These are phyloP conservation scores for Rynchops niger DNA, from an alignment of 2,113 vertebrate species.

Conservation along the genomic window DNA sequence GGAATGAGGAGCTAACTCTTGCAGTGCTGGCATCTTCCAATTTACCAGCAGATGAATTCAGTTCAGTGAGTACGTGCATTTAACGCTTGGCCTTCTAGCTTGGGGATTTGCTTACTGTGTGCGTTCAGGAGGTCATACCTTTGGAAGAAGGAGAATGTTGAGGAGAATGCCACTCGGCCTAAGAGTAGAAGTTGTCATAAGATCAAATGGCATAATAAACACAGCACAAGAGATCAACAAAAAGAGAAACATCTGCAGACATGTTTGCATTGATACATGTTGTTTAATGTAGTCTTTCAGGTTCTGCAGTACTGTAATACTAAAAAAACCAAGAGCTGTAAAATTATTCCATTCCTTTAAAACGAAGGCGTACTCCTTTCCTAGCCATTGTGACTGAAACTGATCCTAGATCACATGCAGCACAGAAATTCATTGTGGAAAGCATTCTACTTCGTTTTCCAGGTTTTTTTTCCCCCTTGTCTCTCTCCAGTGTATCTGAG, in stretches of 20 bases:
- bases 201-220: neutral
- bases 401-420: too few relatives aligned
- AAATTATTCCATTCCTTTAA: neutral
- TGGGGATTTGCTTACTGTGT: neutral
- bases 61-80: neutral
- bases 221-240: neutral
- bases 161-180: neutral
- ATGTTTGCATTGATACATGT: neutral
- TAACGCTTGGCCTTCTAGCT: neutral
- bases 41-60: neutral
- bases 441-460: neutral
- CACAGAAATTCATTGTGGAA: neutral
- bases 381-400: neutral
- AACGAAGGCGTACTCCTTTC: neutral
- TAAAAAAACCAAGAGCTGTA: neutral
- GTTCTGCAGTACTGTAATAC: neutral
- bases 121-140: neutral
- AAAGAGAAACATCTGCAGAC: neutral
- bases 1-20: neutral
- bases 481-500: neutral
- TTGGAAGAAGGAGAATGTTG: neutral
- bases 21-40: neutral
- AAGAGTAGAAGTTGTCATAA: neutral
- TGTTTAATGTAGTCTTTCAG: neutral
- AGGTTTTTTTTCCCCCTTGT: accelerated